Evolutionary conservation across 2,797 vertebrate genomes (phyloP), one percentile per base, ranked within the genome.

Genomic region (Chelidonichthys spinosus): DNA sequence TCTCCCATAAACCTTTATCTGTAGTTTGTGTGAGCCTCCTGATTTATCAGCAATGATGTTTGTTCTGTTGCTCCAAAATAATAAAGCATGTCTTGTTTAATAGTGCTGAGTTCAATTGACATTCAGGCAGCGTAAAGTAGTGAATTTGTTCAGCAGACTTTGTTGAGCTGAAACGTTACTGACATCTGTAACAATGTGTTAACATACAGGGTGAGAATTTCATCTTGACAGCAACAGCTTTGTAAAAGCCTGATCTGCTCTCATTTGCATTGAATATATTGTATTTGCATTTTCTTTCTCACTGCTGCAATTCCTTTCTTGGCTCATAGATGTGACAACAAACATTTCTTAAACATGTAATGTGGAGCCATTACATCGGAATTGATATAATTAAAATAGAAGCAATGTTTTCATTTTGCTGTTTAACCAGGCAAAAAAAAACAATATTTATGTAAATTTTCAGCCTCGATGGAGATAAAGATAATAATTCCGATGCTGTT

Each of bases 1-100:
- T 50, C 33, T 53, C 39, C 6, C 8, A 6, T 49, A 10, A 44
- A 58, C 52, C 11, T 61, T 17, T 2, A 18, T 66, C 10, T 67
- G 17, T 60, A 32, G 55, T 46, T 33, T 43, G 58, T 2, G n/a
- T 44, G 47, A 72, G 47, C 37, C 42, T 35, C 39, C 58, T 59
- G 17, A 33, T 65, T 36, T 25, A 33, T 53, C 50, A 32, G 50
- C 50, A 10, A 2, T 74, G 37, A 2, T 74, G 37, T 52, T 67
- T 36, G 33, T 50, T 54, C 56, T 74, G 72, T 35, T 43, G 47
- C 55, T 70, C 8, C 18, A 11, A 79, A 69, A 82, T 37, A 74
- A 70, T 73, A 47, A 55, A 82, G 58, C n/a, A 49, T 47, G 11
- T 73, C 65, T 82, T 55, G n/a, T 72, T 78, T 76, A 81, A 74